Evolutionary conservation across 2,888 invertebrate genomes (phyloP), one percentile per base, ranked within the genome.

Genomic region (Autographa pulchrina): DNA sequence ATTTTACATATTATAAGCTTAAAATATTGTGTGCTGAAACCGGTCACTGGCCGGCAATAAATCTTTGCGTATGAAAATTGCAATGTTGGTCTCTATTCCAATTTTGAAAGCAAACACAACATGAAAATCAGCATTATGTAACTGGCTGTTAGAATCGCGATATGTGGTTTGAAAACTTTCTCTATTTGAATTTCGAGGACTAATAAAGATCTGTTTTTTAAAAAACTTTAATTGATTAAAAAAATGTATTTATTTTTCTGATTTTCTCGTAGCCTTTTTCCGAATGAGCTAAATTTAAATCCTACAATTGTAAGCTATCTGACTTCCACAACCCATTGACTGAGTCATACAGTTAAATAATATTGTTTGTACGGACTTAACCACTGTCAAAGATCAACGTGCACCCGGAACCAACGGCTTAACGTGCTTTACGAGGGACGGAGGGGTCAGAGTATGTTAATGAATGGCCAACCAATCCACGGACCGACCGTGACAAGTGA

Each of bases 61-160:
- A 76, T 75, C 65, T 75, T 76, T 72, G 75, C 70, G 73, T 69
- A 72, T 70, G 62, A 70, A 76, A 65, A 70, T 62, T 68, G 71
- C 65, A 69, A 56, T 56, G 25, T 8, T 25, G 54, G 54, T 25
- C 52, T 32, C 32, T 52, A 52, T 63, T 60, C 54, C 20, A 20
- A 54, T 54, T 54, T 54, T 54, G 54, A 56, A 25, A 56, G 54
- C 54, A 56, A 56, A 56, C 54, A 56, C 54, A 25, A 56, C 54
- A 56, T 56, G 54, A 25, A 56, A 56, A 56, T 56, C 54, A 56
- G 25, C 20, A 56, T 56, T 56, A 56, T 25, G 54, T 56, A 56
- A 56, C 54, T 56, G 54, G 54, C 25, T 56, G 54, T 56, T 54
- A 56, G 20, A 25, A 20, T 11, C 54, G 54, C 5, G 54, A 54